A percentile compares a stretch with the other conserved stretches of the same genome.
Conservation (phyloP, 2,113 vertebrate species). For the Otis tarda region DNA sequence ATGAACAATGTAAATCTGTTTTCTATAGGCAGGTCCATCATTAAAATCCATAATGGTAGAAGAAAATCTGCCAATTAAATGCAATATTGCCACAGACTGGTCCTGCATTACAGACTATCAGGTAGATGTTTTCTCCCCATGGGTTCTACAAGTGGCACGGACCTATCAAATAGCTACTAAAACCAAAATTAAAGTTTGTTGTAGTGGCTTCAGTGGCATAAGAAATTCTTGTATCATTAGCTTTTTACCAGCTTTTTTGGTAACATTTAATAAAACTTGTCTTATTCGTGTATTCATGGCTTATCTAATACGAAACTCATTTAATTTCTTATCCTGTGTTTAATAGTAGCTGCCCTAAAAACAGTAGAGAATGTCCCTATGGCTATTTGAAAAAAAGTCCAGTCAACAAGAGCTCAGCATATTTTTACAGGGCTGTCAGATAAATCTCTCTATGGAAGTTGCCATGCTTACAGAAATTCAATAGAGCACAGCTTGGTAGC, state of each 20-base stretch:
- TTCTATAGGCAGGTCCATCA: not conserved
- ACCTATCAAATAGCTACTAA: not conserved
- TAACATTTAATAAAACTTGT: conserved; percentile 1
- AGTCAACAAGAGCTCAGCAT: conserved; percentile 48
- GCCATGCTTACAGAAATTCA: conserved; percentile 57
- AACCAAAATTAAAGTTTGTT: not conserved
- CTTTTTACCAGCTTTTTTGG: not conserved
- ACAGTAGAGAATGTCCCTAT: not conserved
- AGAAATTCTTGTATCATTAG: not conserved
- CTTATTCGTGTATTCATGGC: not conserved
- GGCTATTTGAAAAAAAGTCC: conserved; percentile 25
- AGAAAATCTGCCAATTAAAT: not conserved
- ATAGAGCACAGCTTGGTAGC: conserved; percentile 52
- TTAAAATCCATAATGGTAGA: not conserved
- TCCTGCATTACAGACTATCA: not conserved
- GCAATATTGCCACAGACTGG: not conserved
- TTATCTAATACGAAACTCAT: conserved; percentile 31
- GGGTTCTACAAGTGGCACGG: not conserved
- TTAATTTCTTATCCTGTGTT: not conserved
- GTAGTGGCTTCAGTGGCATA: not conserved
- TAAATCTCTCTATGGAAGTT: conserved; percentile 49
- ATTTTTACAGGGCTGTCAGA: conserved; percentile 53
- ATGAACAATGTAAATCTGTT: not conserved
- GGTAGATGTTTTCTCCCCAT: not conserved
- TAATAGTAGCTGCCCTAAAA: not conserved